Percentiles rank a stretch among this genome's conserved stretches.
Evolutionary conservation across 2,113 vertebrate species (phyloP).

Genomic region (Rhipidura dahli): DNA sequence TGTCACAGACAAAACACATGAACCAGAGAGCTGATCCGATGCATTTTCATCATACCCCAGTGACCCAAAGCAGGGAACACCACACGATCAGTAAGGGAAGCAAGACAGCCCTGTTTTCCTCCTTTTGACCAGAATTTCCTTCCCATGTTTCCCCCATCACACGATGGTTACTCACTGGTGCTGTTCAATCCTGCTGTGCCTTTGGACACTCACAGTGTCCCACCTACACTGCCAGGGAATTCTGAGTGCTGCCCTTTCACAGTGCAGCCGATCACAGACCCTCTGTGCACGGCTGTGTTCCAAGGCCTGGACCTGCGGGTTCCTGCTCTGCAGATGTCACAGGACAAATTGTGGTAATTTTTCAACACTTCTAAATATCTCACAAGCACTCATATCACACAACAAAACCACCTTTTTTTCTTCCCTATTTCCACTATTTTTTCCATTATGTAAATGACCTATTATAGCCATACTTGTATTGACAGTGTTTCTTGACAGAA

Average conservation of each 20-base stretch:
- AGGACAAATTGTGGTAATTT: accelerated
- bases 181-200: neutral
- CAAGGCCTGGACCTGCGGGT: neutral
- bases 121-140: neutral
- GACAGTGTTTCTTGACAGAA: neutral
- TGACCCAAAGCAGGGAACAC: neutral
- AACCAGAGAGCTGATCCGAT: neutral
- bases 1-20: neutral
- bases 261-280: neutral
- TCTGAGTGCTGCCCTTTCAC: neutral
- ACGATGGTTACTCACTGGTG: accelerated
- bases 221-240: neutral
- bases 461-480: neutral
- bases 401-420: neutral
- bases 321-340: neutral
- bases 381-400: neutral
- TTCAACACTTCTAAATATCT: neutral
- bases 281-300: accelerated
- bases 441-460: conserved; percentile 1
- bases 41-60: neutral
- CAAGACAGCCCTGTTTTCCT: neutral
- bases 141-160: accelerated
- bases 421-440: neutral
- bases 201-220: neutral
- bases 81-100: neutral